phyloP scores from a whole-genome alignment of 2,113 vertebrate genomes.

The Picathartes gymnocephalus region DNA sequence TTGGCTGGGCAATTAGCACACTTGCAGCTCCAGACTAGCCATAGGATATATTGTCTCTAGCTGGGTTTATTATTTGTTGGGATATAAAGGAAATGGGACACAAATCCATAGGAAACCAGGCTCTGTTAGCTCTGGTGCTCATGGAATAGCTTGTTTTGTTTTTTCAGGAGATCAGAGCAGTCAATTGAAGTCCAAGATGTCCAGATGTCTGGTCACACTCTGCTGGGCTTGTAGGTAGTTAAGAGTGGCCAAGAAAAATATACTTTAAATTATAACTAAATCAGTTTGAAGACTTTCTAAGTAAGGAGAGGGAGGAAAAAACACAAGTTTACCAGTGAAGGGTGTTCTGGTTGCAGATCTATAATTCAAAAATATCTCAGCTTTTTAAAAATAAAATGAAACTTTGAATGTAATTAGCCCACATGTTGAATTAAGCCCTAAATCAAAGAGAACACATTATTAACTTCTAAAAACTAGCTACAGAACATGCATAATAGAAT shows the following conservation, averaged over 20 bases:
- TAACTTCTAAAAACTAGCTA: slow-evolving; percentile 40
- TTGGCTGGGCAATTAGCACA: background rate
- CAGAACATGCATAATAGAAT: slow-evolving; percentile 25
- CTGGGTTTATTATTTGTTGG: slow-evolving; percentile 60
- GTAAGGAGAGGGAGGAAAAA: slow-evolving; percentile 2
- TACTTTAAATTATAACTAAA: slow-evolving; percentile 29
- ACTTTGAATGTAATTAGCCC: slow-evolving; percentile 32
- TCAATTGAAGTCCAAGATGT: slow-evolving; percentile 61
- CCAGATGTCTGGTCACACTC: slow-evolving; percentile 66
- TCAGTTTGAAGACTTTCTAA: background rate
- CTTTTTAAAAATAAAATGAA: slow-evolving; percentile 42
- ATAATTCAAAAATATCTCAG: slow-evolving; percentile 20
- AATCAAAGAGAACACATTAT: slow-evolving; percentile 51
- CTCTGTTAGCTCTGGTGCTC: slow-evolving; percentile 47
- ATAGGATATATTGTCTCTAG: slow-evolving; percentile 56
- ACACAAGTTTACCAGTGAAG: background rate
- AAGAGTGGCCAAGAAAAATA: slow-evolving; percentile 59
- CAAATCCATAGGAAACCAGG: slow-evolving; percentile 55
- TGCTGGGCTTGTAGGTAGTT: slow-evolving; percentile 45
- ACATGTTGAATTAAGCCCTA: slow-evolving; percentile 41
- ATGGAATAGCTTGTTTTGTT: slow-evolving; percentile 47
- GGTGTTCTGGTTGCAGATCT: background rate
- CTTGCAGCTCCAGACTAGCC: slow-evolving; percentile 24
- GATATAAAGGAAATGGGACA: slow-evolving; percentile 58
- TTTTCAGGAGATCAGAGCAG: slow-evolving; percentile 56